Conservation (phyloP, 1,140 invertebrate genomes). For the Platyscapa corneri region DNA sequence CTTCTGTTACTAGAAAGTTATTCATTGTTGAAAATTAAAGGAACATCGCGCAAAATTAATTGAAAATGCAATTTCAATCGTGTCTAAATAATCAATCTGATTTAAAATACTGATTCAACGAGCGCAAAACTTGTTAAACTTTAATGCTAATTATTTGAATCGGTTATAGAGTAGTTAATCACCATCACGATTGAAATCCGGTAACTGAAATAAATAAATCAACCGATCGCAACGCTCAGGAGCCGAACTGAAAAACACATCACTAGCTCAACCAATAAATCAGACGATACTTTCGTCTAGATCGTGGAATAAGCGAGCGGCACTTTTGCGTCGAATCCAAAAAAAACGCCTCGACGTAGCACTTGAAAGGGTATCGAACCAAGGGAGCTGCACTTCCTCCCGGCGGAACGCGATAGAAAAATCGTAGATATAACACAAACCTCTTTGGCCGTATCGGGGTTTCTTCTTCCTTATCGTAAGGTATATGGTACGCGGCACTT, state of each 20-base stretch:
- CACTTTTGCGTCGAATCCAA: neutral
- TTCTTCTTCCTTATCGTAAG: neutral
- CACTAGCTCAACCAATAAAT: neutral
- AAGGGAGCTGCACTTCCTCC: neutral
- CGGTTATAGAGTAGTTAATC: neutral
- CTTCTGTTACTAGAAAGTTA: no score
- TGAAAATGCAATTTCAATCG: no score
- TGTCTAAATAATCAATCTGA: no score
- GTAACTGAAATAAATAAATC: neutral
- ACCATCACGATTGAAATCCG: neutral
- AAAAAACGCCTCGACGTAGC: neutral
- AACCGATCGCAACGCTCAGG: neutral
- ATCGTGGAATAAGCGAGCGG: neutral
- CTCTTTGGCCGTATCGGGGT: slow-evolving; percentile 47
- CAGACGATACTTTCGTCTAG: neutral
- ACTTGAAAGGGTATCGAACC: neutral
- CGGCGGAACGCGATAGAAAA: neutral
- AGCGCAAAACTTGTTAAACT: no score
- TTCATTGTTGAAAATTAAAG: no score
- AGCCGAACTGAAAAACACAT: neutral
- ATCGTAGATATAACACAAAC: slow-evolving; percentile 62
- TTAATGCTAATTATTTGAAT: no score
- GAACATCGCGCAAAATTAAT: no score
- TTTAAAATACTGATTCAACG: no score
- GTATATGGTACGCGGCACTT: slow-evolving; percentile 18